phyloP scores from a whole-genome alignment of 2,888 invertebrate species.

The Mesodorylaimus sp. region DNA sequence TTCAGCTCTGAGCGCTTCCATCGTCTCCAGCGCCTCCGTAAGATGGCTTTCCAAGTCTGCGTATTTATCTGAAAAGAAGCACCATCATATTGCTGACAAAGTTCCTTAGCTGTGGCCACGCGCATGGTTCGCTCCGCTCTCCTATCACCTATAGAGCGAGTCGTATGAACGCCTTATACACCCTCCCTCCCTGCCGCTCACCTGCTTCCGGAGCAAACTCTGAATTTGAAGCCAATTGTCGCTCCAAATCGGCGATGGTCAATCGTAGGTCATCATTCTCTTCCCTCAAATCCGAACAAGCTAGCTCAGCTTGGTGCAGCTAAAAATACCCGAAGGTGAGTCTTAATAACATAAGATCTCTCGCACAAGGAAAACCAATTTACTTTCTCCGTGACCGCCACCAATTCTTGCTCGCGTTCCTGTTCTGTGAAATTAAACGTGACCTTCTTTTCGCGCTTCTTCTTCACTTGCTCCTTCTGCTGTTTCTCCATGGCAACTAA shows the following conservation, averaged over 20 bases:
- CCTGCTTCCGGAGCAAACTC: too few relatives aligned
- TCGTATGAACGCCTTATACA: too few relatives aligned
- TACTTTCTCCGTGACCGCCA: conserved; percentile 5
- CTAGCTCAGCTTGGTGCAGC: conserved; percentile 8
- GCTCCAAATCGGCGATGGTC: conserved; percentile 17
- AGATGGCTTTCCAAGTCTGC: too few relatives aligned
- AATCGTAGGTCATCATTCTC: conserved; percentile 18
- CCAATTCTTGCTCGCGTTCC: conserved; percentile 4
- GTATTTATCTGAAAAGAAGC: too few relatives aligned
- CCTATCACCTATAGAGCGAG: too few relatives aligned
- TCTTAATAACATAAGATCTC: too few relatives aligned
- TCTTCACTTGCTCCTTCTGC: neutral
- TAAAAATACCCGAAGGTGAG: neutral
- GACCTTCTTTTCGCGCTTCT: conserved; percentile 19
- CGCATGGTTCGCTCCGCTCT: too few relatives aligned
- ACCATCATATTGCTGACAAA: too few relatives aligned
- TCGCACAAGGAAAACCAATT: too few relatives aligned
- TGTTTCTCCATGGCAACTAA: neutral
- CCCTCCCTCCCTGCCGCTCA: too few relatives aligned
- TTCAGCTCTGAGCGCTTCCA: conserved; percentile 18
- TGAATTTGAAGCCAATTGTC: conserved; percentile 6
- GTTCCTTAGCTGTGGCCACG: too few relatives aligned
- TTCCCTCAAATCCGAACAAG: conserved; percentile 7
- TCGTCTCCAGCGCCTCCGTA: too few relatives aligned
- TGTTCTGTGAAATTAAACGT: conserved; percentile 20